Conservation (phyloP, 2,797 vertebrate genomes). For the Anableps anableps region DNA sequence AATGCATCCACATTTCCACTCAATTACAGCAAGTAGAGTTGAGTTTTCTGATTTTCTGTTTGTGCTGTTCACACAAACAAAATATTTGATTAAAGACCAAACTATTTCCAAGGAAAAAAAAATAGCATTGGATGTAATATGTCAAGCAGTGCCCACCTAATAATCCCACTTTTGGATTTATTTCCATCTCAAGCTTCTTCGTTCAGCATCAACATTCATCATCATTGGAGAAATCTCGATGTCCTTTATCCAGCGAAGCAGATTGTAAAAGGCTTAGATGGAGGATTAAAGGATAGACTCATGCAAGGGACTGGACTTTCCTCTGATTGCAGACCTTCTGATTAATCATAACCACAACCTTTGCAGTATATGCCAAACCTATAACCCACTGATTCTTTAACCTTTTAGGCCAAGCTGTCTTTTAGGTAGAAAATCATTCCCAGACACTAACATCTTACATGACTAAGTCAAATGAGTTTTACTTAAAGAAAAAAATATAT, state of each 20-base stretch:
- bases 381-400: not conserved
- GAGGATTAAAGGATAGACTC: slow-evolving; percentile 24
- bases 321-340: slow-evolving; percentile 23
- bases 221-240: slow-evolving; percentile 12
- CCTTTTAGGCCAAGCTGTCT: not conserved
- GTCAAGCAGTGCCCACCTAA: not conserved
- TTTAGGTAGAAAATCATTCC: not conserved
- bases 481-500: not conserved
- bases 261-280: slow-evolving; percentile 7
- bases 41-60: not conserved
- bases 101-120: not conserved
- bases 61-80: not conserved
- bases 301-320: slow-evolving; percentile 17
- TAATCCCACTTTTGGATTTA: slow-evolving; percentile 13
- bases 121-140: not conserved
- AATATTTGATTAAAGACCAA: not conserved
- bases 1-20: not conserved
- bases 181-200: slow-evolving; percentile 1
- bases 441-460: not conserved
- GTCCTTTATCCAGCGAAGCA: slow-evolving; percentile 20
- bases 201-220: slow-evolving; percentile 11
- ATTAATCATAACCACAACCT: slow-evolving; percentile 20
- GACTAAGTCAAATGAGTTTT: not conserved
- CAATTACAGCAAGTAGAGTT: slow-evolving; percentile 1
- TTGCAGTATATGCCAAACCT: slow-evolving; percentile 8